Conservation (phyloP, 2,797 vertebrate genomes). For the Notolabrus celidotus region DNA sequence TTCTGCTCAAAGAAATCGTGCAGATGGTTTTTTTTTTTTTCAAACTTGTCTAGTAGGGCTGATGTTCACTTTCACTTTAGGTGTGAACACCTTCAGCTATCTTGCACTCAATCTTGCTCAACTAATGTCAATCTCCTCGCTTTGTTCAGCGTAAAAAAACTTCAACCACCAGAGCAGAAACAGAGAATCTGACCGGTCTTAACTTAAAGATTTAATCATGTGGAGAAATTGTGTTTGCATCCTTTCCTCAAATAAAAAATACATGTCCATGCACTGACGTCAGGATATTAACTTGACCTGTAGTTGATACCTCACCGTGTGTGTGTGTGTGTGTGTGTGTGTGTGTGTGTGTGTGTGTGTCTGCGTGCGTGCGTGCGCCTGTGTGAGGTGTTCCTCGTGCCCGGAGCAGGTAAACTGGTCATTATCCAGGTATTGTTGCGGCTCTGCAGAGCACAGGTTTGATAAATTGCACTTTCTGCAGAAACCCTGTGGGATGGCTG, state of each 20-base stretch:
- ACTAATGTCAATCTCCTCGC: too few relatives aligned
- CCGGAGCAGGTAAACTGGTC: slow-evolving; percentile 17
- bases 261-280: not conserved
- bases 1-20: too few relatives aligned
- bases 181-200: too few relatives aligned
- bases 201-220: not conserved
- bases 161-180: too few relatives aligned
- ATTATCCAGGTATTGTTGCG: slow-evolving; percentile 16
- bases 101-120: too few relatives aligned
- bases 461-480: slow-evolving; percentile 68
- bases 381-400: not conserved
- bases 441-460: slow-evolving; percentile 32
- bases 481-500: slow-evolving; percentile 44
- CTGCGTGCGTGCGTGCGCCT: not conserved
- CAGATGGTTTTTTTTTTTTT: too few relatives aligned
- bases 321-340: not conserved
- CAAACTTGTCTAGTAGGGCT: too few relatives aligned
- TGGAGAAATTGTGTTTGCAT: not conserved
- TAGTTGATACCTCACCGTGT: not conserved
- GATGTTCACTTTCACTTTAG: too few relatives aligned
- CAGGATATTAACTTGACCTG: slow-evolving; percentile 1
- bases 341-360: too few relatives aligned
- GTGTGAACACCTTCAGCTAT: too few relatives aligned
- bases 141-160: too few relatives aligned
- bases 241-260: too few relatives aligned